Evolutionary conservation across 2,888 invertebrate species (phyloP).

Genomic region (Philaethria dido): DNA sequence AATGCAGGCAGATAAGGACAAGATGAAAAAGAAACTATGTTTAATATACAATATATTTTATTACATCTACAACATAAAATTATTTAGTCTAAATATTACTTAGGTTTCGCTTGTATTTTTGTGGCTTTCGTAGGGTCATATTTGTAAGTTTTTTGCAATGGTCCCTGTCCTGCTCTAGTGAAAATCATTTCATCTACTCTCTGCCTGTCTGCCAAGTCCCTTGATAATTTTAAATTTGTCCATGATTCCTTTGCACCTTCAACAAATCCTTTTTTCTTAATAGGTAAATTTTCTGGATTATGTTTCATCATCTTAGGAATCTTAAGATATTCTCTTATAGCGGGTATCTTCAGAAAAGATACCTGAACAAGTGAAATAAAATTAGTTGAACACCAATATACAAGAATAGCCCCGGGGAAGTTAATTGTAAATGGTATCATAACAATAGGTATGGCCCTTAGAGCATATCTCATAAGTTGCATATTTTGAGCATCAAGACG

Average conservation of each 20-base stretch:
- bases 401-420: slow-evolving; percentile 94
- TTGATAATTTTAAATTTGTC: slow-evolving; percentile 91
- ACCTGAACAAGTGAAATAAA: slow-evolving; percentile 93
- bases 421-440: slow-evolving; percentile 93
- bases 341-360: slow-evolving; percentile 88
- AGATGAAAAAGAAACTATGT: slow-evolving; percentile 37
- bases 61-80: slow-evolving; percentile 51
- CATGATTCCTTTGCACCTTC: slow-evolving; percentile 92
- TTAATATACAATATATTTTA: slow-evolving; percentile 46
- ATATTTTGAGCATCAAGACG: slow-evolving; percentile 86
- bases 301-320: slow-evolving; percentile 87
- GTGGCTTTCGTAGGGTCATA: slow-evolving; percentile 89
- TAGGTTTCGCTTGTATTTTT: slow-evolving; percentile 82
- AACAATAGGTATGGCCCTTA: slow-evolving; percentile 90
- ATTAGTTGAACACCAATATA: slow-evolving; percentile 96
- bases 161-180: slow-evolving; percentile 92
- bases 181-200: slow-evolving; percentile 91
- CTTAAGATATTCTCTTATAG: slow-evolving; percentile 89
- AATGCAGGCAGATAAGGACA: too few species aligned
- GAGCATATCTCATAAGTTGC: slow-evolving; percentile 88
- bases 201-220: slow-evolving; percentile 90
- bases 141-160: slow-evolving; percentile 93
- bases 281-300: slow-evolving; percentile 82
- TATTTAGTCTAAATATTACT: slow-evolving; percentile 58
- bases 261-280: slow-evolving; percentile 90